These are phyloP conservation scores for Ptychadena robeensis DNA, from an alignment of 2,797 vertebrate species.

Conservation along the genomic window DNA sequence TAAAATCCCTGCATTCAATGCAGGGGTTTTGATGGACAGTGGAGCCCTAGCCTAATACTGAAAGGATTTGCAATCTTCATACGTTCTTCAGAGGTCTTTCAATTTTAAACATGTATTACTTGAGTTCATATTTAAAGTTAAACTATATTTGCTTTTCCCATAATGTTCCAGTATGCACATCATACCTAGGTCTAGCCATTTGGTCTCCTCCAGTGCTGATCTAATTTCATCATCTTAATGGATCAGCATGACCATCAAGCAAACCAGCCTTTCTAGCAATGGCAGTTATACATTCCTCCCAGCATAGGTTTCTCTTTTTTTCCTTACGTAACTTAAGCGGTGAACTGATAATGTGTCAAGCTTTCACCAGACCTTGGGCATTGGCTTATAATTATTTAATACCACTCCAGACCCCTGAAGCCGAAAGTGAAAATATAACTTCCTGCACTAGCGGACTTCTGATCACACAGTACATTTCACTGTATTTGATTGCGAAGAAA, in stretches of 20 bases:
- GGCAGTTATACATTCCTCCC: not conserved
- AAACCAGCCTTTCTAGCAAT: not conserved
- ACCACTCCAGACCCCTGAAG: slow-evolving; percentile 11
- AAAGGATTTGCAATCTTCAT: too few relatives aligned
- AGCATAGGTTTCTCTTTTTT: not conserved
- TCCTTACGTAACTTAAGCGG: not conserved
- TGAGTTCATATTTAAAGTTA: too few relatives aligned
- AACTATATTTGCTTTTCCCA: too few relatives aligned
- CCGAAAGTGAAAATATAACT: slow-evolving; percentile 14
- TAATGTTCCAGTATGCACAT: too few relatives aligned
- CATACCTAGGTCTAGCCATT: too few relatives aligned
- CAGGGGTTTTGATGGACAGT: too few relatives aligned
- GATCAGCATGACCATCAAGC: not conserved
- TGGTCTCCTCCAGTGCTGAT: too few relatives aligned
- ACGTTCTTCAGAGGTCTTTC: too few relatives aligned
- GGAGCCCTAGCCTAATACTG: too few relatives aligned
- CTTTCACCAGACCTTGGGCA: not conserved
- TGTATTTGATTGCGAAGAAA: slow-evolving; percentile 40
- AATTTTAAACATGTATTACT: too few relatives aligned
- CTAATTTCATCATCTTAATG: too few relatives aligned
- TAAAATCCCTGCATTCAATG: too few relatives aligned
- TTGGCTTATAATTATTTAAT: slow-evolving; percentile 43
- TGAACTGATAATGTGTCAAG: not conserved
- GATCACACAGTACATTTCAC: slow-evolving; percentile 33
- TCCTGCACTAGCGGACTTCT: not conserved